phyloP scores from a whole-genome alignment of 2,888 invertebrate species.

The Andrena haemorrhoa region DNA sequence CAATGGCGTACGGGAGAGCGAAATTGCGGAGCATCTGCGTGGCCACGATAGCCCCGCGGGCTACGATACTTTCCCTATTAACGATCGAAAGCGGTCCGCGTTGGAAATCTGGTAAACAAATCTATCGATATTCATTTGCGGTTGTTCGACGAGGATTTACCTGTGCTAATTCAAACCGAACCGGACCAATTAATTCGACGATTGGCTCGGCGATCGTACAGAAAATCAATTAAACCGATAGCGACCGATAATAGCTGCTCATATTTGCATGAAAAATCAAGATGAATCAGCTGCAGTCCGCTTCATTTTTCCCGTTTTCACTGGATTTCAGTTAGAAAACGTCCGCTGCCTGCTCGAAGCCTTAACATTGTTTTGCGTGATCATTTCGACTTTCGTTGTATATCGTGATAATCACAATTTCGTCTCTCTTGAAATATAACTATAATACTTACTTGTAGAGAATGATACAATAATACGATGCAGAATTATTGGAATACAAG shows the following conservation, averaged over 20 bases:
- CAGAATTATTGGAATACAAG: background rate
- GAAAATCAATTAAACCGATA: slow-evolving; percentile 63
- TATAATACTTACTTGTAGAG: background rate
- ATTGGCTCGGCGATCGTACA: slow-evolving; percentile 44
- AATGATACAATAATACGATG: background rate
- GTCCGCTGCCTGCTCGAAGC: background rate
- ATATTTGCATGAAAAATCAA: slow-evolving; percentile 55
- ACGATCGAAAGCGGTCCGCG: background rate
- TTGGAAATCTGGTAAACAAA: slow-evolving; percentile 50
- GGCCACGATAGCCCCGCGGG: slow-evolving; percentile 5
- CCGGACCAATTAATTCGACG: slow-evolving; percentile 59
- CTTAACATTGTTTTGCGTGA: slow-evolving; percentile 15
- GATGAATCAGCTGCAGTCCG: slow-evolving; percentile 18
- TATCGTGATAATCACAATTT: background rate
- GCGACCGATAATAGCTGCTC: slow-evolving; percentile 41
- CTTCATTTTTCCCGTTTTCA: slow-evolving; percentile 6
- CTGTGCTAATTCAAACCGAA: slow-evolving; percentile 54
- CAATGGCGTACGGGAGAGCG: background rate
- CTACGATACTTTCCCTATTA: slow-evolving; percentile 34
- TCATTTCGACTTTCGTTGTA: background rate
- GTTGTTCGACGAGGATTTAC: slow-evolving; percentile 53
- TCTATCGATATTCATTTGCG: slow-evolving; percentile 65
- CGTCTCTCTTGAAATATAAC: background rate
- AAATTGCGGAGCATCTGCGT: slow-evolving; percentile 6
- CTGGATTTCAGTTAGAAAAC: slow-evolving; percentile 39